Base-by-base conservation (phyloP, 2,888 invertebrate genomes). In the Copidosoma aretas region DNA sequence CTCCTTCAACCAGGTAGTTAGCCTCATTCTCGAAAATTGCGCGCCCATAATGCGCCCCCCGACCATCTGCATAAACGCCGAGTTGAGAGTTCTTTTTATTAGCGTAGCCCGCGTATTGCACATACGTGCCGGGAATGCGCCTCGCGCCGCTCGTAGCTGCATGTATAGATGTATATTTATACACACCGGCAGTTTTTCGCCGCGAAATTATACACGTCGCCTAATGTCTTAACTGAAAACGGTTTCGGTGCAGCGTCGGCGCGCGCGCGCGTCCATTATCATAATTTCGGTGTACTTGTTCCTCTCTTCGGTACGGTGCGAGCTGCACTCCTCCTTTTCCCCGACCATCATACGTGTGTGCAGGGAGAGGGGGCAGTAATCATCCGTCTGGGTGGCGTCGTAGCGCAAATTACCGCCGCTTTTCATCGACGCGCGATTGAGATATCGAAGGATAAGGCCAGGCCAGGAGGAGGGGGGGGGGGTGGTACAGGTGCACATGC, bases 181-280 rank as follows among this genome's bases (percentile, higher is more conserved):
- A 32, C 32, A 32, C 8, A 32, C 32, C 32, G 4, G 8, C 3
- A 32, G 32, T 8, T 78, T 79, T 77, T 78, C 78, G 70, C 72
- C 78, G 77, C 21, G 73, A 83, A 82, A 83, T 83, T 83, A 82
- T 78, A 80, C 79, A 78, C 46, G 52, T 77, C 78, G 74, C 75
- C 79, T 83, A 83, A 83, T 83, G 83, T 83, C 83, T 83, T 83
- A 83, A 83, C 83, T 82, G 80, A 82, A 81, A 82, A 80, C 77
- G 74, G 75, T 77, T 74, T 72, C 67, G 78, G 43, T 46, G 43
- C 17, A 12, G 8, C 12, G 43, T 46, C 43, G 80, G 82, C 8
- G 32, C 8, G 8, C 8, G 8, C 32, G 8, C 32, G 8, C 32
- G 32, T 32, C 80, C 82, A 83, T 83, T 83, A 83, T 82, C 80